Conservation (phyloP, 2,113 vertebrate species). For the Gymnorhina tibicen region DNA sequence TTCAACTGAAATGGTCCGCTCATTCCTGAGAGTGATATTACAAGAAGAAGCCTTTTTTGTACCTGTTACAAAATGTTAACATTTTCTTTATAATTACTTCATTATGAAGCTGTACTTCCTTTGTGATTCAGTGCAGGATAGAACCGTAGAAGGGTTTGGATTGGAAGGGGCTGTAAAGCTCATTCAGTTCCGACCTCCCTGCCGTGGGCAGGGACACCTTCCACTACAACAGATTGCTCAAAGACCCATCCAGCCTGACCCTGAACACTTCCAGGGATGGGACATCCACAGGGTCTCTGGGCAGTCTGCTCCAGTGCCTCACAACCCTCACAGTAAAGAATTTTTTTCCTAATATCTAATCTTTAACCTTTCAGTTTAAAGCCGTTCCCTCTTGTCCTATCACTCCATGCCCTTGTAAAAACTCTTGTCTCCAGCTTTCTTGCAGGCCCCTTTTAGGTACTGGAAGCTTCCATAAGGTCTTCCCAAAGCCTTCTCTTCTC, state of each 20-base stretch:
- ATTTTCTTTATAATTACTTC: slow-evolving; percentile 9
- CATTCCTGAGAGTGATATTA: not conserved
- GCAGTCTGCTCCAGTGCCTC: not conserved
- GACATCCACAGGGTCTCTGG: not conserved
- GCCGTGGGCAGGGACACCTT: not conserved
- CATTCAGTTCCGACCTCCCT: not conserved
- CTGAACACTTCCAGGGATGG: not conserved
- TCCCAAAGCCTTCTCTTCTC: not conserved
- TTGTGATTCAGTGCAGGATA: not conserved
- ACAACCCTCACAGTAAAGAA: not conserved
- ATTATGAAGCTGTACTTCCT: not conserved
- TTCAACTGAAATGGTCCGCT: not conserved
- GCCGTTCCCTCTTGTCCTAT: not conserved
- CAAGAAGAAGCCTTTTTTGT: not conserved
- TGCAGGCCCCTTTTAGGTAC: not conserved
- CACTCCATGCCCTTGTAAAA: not conserved
- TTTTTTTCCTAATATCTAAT: not conserved
- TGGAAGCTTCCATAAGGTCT: not conserved
- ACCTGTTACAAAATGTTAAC: not conserved
- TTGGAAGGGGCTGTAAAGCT: not conserved
- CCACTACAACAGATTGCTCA: not conserved
- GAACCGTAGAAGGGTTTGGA: not conserved
- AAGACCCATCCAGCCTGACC: not conserved
- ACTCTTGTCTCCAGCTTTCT: not conserved
- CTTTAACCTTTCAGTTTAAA: not conserved